Base-by-base conservation (phyloP, 2,113 vertebrate species). In the Sander lucioperca region DNA sequence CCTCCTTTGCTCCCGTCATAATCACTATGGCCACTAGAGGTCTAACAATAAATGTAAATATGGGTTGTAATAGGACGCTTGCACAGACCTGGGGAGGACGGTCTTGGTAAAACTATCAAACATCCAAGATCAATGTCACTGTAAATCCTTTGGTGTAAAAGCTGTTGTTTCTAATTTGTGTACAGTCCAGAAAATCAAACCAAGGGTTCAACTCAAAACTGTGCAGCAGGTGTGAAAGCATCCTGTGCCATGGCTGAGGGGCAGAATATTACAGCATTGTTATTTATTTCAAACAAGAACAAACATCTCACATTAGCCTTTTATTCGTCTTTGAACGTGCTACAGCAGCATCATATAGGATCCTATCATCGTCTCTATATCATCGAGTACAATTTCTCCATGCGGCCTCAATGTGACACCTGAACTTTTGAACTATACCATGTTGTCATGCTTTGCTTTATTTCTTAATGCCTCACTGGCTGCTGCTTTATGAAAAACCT, bases 391-490 rank as follows among this genome's bases (percentile, higher is more conserved):
- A 15, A n/a, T 50, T 53, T 65, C 59, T 51, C 63, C n/a, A 4
- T 14, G 33, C n/a, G 21, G 54, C 45, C 13, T 45, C 63, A 43
- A 18, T 19, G 54, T 50, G 74, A 82, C 74, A 74, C 70, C 21
- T 75, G 76, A 71, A 76, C 85, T 71, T 69, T 61, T 71, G 36
- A 75, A 67, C 66, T 47, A 27, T 2, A 16, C 21, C 54, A 0
- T 10, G 70, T 74, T 68, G 48, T 63, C 63, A 64, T 30, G 53
- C 62, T 62, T 10, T 51, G 14, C 57, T 64, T 53, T 50, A 39
- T 50, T 51, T 51, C 21, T 43, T 61, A 48, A 43, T 11, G 30
- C 15, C 23, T 62, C 8, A 0, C 21, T 6, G 47, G 19, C 47
- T 18, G 58, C 9, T 36, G 13, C 66, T 57, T 45, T 14, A 43